Base-by-base conservation (phyloP, 2,113 vertebrate genomes). In the Mungos mungo region DNA sequence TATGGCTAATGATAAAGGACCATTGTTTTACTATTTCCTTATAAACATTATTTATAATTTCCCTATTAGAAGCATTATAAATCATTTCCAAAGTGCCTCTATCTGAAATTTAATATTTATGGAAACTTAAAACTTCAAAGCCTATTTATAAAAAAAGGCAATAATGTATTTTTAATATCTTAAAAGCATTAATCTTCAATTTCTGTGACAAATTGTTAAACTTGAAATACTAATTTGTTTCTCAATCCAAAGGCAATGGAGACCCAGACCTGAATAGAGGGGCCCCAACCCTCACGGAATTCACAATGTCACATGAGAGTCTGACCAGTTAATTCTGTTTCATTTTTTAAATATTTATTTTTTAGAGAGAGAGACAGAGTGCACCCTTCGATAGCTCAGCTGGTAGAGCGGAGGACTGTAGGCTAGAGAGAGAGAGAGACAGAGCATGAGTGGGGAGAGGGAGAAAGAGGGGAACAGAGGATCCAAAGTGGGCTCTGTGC, bases 331-430 rank as follows among this genome's bases (percentile, higher is more conserved):
- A 25, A 8, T 13, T 54, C 12, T 54, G 16, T 18, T 16, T 14
- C 50, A 54, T 38, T 14, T 60, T 60, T 60, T 60, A 23, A 23
- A 60, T 60, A 60, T 60, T 60, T 21, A 25, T 23, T 60, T 60
- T 60, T 60, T 21, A 60, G 57, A 60, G 57, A 60, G 57, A 60
- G 57, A n/a, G n/a, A n/a, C n/a, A n/a, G n/a, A n/a, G 77, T 5
- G 35, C 66, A 57, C 76, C 93, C 29, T 99, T 99, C 99, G 99
- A 98, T 99, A 99, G 99, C 99, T 98, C 99, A 99, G 99, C 98
- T 98, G 99, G 99, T 99, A 99, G 99, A 99, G 99, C 98, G 98
- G 99, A 99, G 99, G 99, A 99, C 99, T 99, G 99, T 99, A 99
- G 98, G 74, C 0, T 9, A 60, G 57, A 60, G 57, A 60, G 57